A percentile compares a stretch with the other conserved stretches of the same genome.
Conservation (phyloP, 2,888 invertebrate species). For the Drosophila yooni region DNA sequence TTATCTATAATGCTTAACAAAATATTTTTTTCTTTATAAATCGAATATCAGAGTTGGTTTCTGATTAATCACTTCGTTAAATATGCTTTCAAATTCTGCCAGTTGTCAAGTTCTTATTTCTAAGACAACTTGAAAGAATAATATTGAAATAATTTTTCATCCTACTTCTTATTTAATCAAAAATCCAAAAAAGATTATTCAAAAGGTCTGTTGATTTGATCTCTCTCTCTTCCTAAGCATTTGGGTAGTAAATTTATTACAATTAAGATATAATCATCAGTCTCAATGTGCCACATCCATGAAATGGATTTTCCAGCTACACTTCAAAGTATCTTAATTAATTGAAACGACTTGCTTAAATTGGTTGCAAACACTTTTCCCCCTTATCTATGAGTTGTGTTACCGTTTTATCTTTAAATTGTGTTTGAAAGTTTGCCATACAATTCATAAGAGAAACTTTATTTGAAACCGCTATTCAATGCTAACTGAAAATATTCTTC, state of each 20-base stretch:
- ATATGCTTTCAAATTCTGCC: background rate
- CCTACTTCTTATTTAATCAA: background rate
- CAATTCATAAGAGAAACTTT: slow-evolving; percentile 15
- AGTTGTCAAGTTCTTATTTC: background rate
- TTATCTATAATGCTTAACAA: background rate
- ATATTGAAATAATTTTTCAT: background rate
- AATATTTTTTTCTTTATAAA: background rate
- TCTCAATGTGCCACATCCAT: slow-evolving; percentile 1
- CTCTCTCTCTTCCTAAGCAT: background rate
- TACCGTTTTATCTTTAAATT: slow-evolving; percentile 11
- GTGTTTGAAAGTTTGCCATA: slow-evolving; percentile 20
- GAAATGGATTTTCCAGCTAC: slow-evolving; percentile 8
- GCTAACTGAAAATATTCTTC: background rate
- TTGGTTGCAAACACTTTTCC: slow-evolving; percentile 16
- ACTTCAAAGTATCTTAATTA: slow-evolving; percentile 21
- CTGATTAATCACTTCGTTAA: background rate
- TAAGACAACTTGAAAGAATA: background rate
- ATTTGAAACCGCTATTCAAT: slow-evolving; percentile 15
- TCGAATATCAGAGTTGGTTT: background rate
- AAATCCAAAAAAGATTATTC: background rate
- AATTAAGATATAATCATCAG: background rate
- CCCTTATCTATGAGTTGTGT: slow-evolving; percentile 9
- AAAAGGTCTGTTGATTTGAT: background rate
- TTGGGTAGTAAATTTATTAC: background rate
- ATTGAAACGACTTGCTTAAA: slow-evolving; percentile 10